A percentile compares a stretch with the other conserved stretches of the same genome.
Evolutionary conservation across 2,113 vertebrate species (phyloP).

Genomic region (Gnathonemus echidnorhynchus): DNA sequence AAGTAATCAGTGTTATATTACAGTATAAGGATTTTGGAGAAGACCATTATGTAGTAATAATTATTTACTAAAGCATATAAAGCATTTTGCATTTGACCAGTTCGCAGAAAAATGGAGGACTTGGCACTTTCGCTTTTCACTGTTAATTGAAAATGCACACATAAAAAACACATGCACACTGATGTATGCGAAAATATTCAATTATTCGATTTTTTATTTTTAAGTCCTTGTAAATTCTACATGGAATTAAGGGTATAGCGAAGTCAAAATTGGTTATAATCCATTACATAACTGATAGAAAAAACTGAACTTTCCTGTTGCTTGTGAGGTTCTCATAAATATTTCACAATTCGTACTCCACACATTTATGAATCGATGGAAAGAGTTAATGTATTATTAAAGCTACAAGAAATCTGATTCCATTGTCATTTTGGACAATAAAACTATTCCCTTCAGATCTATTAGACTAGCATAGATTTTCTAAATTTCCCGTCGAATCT

Average conservation of each 20-base stretch:
- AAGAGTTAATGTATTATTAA: not conserved
- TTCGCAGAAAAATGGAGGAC: conserved; percentile 20
- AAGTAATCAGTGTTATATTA: not conserved
- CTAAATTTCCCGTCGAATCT: not conserved
- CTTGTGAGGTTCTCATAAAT: not conserved
- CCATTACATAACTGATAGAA: not conserved
- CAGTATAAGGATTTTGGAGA: not conserved
- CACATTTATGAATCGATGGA: not conserved
- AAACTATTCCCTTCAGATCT: not conserved
- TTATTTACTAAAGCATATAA: not conserved
- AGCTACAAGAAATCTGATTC: not conserved
- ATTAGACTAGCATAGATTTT: not conserved
- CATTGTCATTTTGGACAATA: not conserved
- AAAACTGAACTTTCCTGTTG: not conserved
- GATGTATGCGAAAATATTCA: not conserved
- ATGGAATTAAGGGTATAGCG: not conserved
- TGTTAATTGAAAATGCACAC: not conserved
- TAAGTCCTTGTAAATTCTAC: not conserved
- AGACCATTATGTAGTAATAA: not conserved
- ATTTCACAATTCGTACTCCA: not conserved
- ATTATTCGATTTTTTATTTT: not conserved
- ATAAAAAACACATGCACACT: not conserved
- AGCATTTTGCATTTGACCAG: not conserved
- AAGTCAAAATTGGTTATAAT: not conserved
- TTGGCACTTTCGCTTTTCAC: not conserved